Conservation (phyloP, 2,113 vertebrate genomes). For the Paedocypris sp. region DNA sequence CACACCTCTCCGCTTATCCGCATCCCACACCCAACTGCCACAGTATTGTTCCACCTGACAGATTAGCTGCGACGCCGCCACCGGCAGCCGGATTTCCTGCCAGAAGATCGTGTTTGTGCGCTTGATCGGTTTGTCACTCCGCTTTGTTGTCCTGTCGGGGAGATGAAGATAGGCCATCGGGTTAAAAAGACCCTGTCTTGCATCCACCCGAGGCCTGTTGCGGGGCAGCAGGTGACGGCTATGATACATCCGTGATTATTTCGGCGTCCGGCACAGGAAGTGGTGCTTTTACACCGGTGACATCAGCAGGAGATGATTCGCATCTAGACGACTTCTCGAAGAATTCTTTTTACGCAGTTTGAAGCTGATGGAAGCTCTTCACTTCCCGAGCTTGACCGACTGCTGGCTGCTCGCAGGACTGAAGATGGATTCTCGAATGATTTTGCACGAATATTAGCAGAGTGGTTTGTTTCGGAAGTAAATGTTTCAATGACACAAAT, state of each 20-base stretch:
- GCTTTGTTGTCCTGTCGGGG: slow-evolving; percentile 2
- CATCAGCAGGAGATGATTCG: background rate
- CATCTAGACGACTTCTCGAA: no score
- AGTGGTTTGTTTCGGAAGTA: no score
- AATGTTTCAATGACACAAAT: no score
- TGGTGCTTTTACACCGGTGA: background rate
- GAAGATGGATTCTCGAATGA: no score
- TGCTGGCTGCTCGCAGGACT: no score
- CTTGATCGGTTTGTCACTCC: background rate
- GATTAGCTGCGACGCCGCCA: slow-evolving; percentile 12
- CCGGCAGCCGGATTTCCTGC: background rate
- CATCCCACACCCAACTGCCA: slow-evolving; percentile 4
- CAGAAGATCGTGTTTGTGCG: background rate
- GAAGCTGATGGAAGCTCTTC: no score
- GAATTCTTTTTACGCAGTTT: no score
- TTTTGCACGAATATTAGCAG: no score
- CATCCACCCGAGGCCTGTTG: background rate
- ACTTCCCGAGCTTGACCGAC: no score
- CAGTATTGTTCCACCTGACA: slow-evolving; percentile 18
- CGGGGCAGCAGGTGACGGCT: background rate
- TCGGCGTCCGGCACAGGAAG: background rate
- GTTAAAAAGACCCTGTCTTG: background rate
- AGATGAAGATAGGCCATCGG: background rate
- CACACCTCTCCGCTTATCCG: slow-evolving; percentile 24
- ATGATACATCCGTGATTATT: background rate